phyloP scores from a whole-genome alignment of 2,888 invertebrate species.

The Drosophila colorata region DNA sequence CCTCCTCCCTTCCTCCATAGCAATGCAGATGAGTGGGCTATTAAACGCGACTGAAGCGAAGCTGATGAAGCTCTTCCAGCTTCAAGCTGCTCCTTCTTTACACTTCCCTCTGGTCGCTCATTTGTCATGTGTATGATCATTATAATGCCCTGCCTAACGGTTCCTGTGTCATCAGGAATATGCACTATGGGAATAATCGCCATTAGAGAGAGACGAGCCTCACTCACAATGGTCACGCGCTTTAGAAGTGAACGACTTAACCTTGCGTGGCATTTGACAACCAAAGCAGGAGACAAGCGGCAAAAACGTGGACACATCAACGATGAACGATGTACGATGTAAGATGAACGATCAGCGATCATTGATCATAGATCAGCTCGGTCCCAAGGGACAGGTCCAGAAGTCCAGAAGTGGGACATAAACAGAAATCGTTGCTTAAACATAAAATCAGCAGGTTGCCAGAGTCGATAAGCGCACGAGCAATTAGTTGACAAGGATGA shows the following conservation, averaged over 20 bases:
- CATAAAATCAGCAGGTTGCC: slow-evolving; percentile 53
- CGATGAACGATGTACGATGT: slow-evolving; percentile 30
- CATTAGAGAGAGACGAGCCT: slow-evolving; percentile 45
- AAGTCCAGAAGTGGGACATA: slow-evolving; percentile 29
- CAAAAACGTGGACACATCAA: slow-evolving; percentile 61
- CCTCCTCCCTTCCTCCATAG: neutral
- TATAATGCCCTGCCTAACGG: slow-evolving; percentile 44
- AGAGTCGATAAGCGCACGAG: slow-evolving; percentile 50
- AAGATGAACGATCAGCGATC: slow-evolving; percentile 28
- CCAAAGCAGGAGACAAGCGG: slow-evolving; percentile 32
- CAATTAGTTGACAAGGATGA: slow-evolving; percentile 65
- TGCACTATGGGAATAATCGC: slow-evolving; percentile 67
- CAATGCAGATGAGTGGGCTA: slow-evolving; percentile 37
- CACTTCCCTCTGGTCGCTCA: slow-evolving; percentile 27
- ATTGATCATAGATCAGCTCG: slow-evolving; percentile 42
- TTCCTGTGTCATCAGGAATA: slow-evolving; percentile 28
- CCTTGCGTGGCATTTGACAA: slow-evolving; percentile 60
- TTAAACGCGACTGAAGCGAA: slow-evolving; percentile 35
- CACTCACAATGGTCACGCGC: slow-evolving; percentile 45
- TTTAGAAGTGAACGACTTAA: slow-evolving; percentile 57
- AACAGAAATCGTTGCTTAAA: slow-evolving; percentile 24
- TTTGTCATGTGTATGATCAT: slow-evolving; percentile 58
- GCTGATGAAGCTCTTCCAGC: slow-evolving; percentile 30
- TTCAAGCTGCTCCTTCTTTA: slow-evolving; percentile 14
- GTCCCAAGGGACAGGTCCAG: slow-evolving; percentile 31